Base-by-base conservation (phyloP, 2,113 vertebrate species). In the Hystrix brachyura region DNA sequence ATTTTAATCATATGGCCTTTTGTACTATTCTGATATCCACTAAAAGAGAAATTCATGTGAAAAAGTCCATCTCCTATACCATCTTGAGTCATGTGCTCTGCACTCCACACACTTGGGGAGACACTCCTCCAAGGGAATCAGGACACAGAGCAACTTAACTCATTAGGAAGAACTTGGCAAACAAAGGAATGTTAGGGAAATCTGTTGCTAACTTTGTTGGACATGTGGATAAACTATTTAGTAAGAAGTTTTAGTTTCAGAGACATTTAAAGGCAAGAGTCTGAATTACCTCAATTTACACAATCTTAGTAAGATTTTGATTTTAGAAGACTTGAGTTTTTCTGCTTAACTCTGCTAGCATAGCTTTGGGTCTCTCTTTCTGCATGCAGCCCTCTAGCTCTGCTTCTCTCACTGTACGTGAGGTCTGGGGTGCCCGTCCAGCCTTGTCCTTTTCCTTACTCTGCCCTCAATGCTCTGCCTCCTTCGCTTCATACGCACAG, bases 251-350 rank as follows among this genome's bases (percentile, higher is more conserved):
- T 82, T 57, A 74, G 38, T 64, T 38, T 34, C 67, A 65, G 64
- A n/a, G 29, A 92, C 9, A 15, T 67, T 51, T 78, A 86, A 81
- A 85, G n/a, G 81, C 55, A 94, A 91, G 43, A 59, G 6, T 18
- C 4, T 25, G 11, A 62, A 76, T 91, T 92, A 79, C 5, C 17
- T 43, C 48, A 90, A 69, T 87, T 94, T 93, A 57, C 2, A 60
- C 94, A 96, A 72, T 89, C 15, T 71, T 88, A 48, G 1, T 43
- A n/a, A 84, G 60, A 46, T 90, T 90, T 74, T 86, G 27, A 87
- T 65, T 6, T 11, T 0, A 57, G 60, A 83, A 67, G 38, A 34
- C 21, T 65, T 25, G 69, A 71, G 38, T 29, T 80, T 97, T 17
- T 76, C 55, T 43, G 60, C 34, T 15, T 79, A 65, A 21, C 48